A percentile compares a stretch with the other conserved stretches of the same genome.
Conservation (phyloP, 2,888 invertebrate species). For the Bembecia ichneumoniformis region DNA sequence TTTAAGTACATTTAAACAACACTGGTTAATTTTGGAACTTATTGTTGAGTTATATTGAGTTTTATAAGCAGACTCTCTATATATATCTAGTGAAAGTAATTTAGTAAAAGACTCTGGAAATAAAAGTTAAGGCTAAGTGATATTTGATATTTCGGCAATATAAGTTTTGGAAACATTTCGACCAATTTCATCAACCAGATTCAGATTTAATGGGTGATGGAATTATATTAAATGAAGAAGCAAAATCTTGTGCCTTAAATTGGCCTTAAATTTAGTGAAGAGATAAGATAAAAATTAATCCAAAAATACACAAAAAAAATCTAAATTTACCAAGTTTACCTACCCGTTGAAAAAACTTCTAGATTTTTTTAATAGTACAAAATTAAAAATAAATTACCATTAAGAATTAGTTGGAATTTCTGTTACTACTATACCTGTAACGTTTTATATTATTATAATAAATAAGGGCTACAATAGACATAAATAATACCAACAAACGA, state of each 20-base stretch:
- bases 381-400: constrained; percentile 67
- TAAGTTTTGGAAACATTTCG: constrained; percentile 59
- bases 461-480: constrained; percentile 39
- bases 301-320: constrained; percentile 44
- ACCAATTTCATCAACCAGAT: constrained; percentile 63
- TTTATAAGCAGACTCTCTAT: constrained; percentile 69
- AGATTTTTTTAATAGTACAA: constrained; percentile 72
- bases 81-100: constrained; percentile 65
- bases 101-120: constrained; percentile 64
- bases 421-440: constrained; percentile 67
- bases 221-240: constrained; percentile 39
- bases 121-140: constrained; percentile 64
- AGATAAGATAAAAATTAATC: constrained; percentile 61
- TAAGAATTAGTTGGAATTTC: constrained; percentile 67
- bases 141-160: constrained; percentile 62
- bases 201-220: constrained; percentile 55
- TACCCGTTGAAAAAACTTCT: constrained; percentile 65
- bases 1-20: constrained; percentile 71
- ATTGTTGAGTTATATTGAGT: constrained; percentile 61
- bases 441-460: constrained; percentile 55
- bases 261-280: constrained; percentile 72
- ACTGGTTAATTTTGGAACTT: constrained; percentile 73
- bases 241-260: constrained; percentile 69
- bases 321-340: constrained; percentile 66
- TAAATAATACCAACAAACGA: constrained; percentile 26